Evolutionary conservation across 2,113 vertebrate species (phyloP).

Genomic region (Cottus gobio): DNA sequence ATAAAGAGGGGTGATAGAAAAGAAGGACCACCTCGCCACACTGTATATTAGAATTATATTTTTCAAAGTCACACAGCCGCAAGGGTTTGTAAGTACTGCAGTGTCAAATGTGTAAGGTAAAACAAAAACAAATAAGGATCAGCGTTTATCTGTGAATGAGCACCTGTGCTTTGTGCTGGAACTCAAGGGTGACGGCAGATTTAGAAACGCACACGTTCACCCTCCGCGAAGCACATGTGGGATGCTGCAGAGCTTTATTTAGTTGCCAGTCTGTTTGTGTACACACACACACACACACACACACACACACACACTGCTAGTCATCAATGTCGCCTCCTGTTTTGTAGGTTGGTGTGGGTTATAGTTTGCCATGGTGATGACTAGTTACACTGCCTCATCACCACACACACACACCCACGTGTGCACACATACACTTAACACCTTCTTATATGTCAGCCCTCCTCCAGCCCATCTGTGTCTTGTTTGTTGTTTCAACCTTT

Average conservation of each 20-base stretch:
- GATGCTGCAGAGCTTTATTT: conserved; percentile 71
- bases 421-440: conserved; percentile 36
- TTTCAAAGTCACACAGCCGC: neutral
- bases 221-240: conserved; percentile 66
- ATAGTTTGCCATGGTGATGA: conserved; percentile 67
- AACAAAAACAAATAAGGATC: neutral
- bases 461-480: conserved; percentile 75
- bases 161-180: conserved; percentile 20
- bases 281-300: conserved; percentile 22
- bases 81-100: neutral
- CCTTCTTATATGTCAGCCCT: conserved; percentile 73
- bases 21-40: neutral
- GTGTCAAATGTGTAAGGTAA: neutral
- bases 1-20: neutral
- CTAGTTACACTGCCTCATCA: conserved; percentile 60
- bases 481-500: conserved; percentile 56
- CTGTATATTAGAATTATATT: neutral
- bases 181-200: conserved; percentile 36
- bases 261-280: conserved; percentile 61
- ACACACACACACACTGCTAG: conserved; percentile 26
- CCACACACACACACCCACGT: conserved; percentile 10
- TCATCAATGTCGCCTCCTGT: conserved; percentile 70
- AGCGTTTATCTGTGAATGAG: conserved; percentile 17
- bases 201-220: conserved; percentile 58
- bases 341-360: conserved; percentile 73